These are phyloP conservation scores for Augochlora pura DNA, from an alignment of 1,140 invertebrate species.

Conservation along the genomic window DNA sequence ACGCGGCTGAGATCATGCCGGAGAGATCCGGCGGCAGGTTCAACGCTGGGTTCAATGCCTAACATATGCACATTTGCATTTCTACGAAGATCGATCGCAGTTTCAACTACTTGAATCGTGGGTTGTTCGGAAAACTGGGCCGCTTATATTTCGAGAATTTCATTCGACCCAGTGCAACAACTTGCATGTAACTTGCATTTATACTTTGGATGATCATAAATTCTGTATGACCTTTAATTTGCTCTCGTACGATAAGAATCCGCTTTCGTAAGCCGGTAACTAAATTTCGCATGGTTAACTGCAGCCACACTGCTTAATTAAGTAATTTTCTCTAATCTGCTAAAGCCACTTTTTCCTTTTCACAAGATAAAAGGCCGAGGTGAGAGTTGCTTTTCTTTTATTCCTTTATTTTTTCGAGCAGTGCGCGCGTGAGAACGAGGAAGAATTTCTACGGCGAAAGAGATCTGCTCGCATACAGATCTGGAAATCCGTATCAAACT, in stretches of 20 bases:
- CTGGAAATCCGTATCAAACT: background rate
- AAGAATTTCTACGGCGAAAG: background rate
- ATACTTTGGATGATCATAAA: too few relatives aligned
- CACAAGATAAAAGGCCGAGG: background rate
- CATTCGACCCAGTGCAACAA: too few relatives aligned
- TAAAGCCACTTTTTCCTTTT: background rate
- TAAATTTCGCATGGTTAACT: too few relatives aligned
- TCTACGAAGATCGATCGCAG: too few relatives aligned
- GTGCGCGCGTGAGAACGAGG: background rate
- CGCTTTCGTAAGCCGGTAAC: too few relatives aligned
- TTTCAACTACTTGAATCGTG: too few relatives aligned
- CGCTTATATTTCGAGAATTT: too few relatives aligned
- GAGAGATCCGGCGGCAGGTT: background rate
- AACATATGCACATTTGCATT: too few relatives aligned
- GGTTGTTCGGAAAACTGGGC: too few relatives aligned
- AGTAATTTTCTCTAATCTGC: background rate
- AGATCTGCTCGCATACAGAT: background rate
- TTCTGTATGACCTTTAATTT: too few relatives aligned
- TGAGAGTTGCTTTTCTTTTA: slow-evolving; percentile 3
- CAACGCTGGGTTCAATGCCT: background rate
- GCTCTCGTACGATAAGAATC: too few relatives aligned
- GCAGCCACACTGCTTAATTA: background rate
- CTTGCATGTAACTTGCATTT: too few relatives aligned
- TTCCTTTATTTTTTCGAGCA: background rate
- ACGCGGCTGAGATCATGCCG: background rate